phyloP scores from a whole-genome alignment of 2,113 vertebrate species.

The Sapajus apella region DNA sequence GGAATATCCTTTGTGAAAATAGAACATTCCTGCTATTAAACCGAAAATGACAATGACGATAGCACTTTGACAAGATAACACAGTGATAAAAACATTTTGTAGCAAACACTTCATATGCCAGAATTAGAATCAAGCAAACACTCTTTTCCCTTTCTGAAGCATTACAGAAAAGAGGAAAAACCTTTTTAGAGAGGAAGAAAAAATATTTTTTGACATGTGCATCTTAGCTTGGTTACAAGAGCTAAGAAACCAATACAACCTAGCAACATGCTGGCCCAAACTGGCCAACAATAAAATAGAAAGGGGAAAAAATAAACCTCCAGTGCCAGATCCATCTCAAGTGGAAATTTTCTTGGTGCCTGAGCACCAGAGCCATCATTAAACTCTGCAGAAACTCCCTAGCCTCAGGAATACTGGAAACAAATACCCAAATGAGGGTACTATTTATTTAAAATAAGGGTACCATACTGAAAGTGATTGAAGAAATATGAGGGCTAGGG shows the following conservation, averaged over 20 bases:
- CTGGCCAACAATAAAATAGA: conserved; percentile 63
- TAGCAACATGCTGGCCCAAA: conserved; percentile 61
- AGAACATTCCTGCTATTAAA: conserved; percentile 35
- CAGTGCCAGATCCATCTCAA: conserved; percentile 30
- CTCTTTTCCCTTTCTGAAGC: not conserved
- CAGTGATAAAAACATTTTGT: conserved; percentile 29
- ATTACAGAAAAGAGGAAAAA: conserved; percentile 54
- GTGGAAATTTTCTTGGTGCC: conserved; percentile 56
- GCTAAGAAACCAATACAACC: conserved; percentile 69
- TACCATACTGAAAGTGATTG: not conserved
- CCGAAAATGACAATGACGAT: conserved; percentile 49
- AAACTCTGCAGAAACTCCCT: not conserved
- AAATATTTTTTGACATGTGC: conserved; percentile 52
- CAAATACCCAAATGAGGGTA: conserved; percentile 1
- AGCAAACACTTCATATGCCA: conserved; percentile 47
- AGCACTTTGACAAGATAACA: conserved; percentile 49
- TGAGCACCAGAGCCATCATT: not conserved
- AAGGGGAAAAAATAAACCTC: conserved; percentile 43
- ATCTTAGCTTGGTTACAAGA: conserved; percentile 64
- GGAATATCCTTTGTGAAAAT: conserved; percentile 25
- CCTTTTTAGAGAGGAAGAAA: conserved; percentile 45
- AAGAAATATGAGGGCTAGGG: not conserved
- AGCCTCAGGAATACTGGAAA: not conserved
- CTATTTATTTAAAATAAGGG: not conserved
- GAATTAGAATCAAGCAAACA: conserved; percentile 52